Conservation (phyloP, 2,113 vertebrate genomes). For the Promerops cafer region DNA sequence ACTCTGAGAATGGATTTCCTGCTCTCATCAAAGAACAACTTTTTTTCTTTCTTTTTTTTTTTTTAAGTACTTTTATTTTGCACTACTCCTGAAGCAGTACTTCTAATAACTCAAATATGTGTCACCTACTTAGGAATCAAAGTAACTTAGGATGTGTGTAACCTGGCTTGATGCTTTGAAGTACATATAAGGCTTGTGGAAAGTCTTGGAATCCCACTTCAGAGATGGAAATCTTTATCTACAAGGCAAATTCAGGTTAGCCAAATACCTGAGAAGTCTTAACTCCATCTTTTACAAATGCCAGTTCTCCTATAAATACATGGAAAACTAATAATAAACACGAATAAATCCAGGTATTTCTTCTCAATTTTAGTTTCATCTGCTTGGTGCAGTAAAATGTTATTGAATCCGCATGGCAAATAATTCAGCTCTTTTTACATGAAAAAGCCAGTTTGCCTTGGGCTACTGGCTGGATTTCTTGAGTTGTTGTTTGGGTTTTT, state of each 20-base stretch:
- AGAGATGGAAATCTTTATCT: not conserved
- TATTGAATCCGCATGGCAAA: not conserved
- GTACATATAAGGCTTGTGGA: not conserved
- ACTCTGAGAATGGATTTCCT: not conserved
- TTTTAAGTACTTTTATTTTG: not conserved
- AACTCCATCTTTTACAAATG: not conserved
- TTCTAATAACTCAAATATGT: not conserved
- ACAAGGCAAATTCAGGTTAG: not conserved
- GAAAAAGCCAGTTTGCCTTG: not conserved
- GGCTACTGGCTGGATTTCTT: not conserved
- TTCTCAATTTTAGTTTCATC: not conserved
- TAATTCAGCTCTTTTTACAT: not conserved
- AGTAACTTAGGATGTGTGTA: not conserved
- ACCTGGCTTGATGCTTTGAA: slow-evolving; percentile 8
- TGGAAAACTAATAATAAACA: not conserved
- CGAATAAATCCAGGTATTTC: not conserved
- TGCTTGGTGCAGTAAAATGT: not conserved
- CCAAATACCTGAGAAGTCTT: not conserved
- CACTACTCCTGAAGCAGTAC: not conserved
- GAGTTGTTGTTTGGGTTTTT: not conserved
- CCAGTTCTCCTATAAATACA: not conserved
- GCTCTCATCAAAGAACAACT: not conserved
- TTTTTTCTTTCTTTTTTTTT: too few relatives aligned
- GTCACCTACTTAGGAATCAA: not conserved
- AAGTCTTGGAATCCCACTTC: not conserved